These are phyloP conservation scores for Percopsis omiscomaycus DNA, from an alignment of 2,797 vertebrate species.

Conservation along the genomic window DNA sequence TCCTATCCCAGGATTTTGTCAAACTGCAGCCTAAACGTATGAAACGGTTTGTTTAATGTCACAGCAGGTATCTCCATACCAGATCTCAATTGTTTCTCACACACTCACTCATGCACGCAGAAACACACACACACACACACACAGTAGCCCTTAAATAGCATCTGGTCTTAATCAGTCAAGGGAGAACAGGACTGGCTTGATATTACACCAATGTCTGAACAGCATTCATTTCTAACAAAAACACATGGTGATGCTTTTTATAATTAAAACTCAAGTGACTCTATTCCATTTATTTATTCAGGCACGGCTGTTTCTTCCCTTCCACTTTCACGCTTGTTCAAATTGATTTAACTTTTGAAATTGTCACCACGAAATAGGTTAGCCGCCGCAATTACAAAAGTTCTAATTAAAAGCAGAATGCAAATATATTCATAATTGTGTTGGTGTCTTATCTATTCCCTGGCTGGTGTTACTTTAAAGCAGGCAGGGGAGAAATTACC, in stretches of 20 bases:
- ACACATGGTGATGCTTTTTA: constrained; percentile 62
- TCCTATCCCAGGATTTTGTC: not conserved
- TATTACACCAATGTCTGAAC: constrained; percentile 59
- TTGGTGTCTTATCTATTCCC: constrained; percentile 76
- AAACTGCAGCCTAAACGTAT: not conserved
- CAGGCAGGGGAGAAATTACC: constrained; percentile 65
- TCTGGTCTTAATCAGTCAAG: constrained; percentile 41
- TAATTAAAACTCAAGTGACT: constrained; percentile 75
- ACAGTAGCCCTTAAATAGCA: constrained; percentile 30
- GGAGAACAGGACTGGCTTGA: constrained; percentile 41
- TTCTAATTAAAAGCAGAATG: constrained; percentile 79
- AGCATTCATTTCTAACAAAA: constrained; percentile 61
- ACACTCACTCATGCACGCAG: not conserved
- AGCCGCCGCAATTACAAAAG: constrained; percentile 70
- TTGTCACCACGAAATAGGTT: constrained; percentile 76
- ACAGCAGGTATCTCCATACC: not conserved
- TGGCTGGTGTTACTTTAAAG: constrained; percentile 72
- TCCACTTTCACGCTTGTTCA: constrained; percentile 69
- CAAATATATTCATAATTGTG: constrained; percentile 79
- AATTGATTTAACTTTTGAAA: constrained; percentile 78
- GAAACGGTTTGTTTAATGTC: constrained; percentile 1
- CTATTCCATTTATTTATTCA: constrained; percentile 69
- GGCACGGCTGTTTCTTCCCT: constrained; percentile 55
- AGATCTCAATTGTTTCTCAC: not conserved
- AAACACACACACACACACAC: constrained; percentile 10